These are phyloP conservation scores for Drosophila arawakana DNA, from an alignment of 1,140 invertebrate genomes.

Conservation along the genomic window DNA sequence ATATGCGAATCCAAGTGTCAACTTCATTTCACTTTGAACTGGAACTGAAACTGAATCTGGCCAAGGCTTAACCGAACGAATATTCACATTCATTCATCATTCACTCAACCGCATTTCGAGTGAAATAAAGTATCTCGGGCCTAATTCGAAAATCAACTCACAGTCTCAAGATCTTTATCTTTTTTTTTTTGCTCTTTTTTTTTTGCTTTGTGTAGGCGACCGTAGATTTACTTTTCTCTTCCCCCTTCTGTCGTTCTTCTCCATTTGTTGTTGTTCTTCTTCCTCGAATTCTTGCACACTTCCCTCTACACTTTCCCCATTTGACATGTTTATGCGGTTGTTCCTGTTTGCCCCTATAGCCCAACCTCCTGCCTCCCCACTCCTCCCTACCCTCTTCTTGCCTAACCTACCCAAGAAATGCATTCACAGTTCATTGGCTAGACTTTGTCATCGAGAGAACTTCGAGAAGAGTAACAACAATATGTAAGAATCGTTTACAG, in stretches of 20 bases:
- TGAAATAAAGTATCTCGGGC: constrained; percentile 28
- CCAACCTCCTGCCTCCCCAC: not conserved
- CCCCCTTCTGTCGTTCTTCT: not conserved
- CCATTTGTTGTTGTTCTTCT: not conserved
- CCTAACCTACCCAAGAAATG: constrained; percentile 12
- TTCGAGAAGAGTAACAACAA: constrained; percentile 17
- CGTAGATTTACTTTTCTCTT: constrained; percentile 5
- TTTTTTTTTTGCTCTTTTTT: constrained; percentile 1
- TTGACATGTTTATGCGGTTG: constrained; percentile 34
- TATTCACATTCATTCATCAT: constrained; percentile 7
- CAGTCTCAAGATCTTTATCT: constrained; percentile 34
- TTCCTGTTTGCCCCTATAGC: constrained; percentile 3
- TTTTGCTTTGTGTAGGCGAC: constrained; percentile 30
- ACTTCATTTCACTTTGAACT: constrained; percentile 28
- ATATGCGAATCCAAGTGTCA: constrained; percentile 39
- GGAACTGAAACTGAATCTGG: constrained; percentile 17
- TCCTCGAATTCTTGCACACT: constrained; percentile 3
- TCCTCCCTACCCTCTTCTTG: not conserved
- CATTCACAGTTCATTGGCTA: constrained; percentile 44
- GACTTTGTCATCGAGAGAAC: constrained; percentile 36
- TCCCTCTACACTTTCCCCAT: not conserved
- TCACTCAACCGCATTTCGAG: constrained; percentile 5
- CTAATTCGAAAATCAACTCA: constrained; percentile 50
- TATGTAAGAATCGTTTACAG: not conserved
- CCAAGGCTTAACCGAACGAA: constrained; percentile 7